Evolutionary conservation across 1,140 invertebrate species (phyloP).

Genomic region (Choristoneura fumiferana): DNA sequence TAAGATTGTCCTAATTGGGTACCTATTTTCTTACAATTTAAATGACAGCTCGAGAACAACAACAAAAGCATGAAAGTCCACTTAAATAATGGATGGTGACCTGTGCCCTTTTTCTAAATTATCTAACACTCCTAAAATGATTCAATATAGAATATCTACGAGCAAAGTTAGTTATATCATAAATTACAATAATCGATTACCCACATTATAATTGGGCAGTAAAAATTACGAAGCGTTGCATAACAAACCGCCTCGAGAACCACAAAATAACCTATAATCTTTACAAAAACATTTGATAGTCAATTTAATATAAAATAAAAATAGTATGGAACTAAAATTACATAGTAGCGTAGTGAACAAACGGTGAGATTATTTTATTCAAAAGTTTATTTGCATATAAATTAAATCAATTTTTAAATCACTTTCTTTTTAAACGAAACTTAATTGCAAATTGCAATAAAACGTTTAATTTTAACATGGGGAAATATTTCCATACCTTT

Average conservation of each 20-base stretch:
- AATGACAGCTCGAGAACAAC: too few relatives aligned
- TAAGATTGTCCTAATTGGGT: too few relatives aligned
- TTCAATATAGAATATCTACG: not conserved
- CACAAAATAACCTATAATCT: conserved; percentile 8
- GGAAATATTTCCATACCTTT: too few relatives aligned
- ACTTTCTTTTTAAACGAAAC: too few relatives aligned
- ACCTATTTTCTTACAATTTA: too few relatives aligned
- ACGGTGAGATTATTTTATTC: not conserved
- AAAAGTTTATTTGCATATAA: too few relatives aligned
- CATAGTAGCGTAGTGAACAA: not conserved
- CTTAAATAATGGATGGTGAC: too few relatives aligned
- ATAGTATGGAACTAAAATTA: conserved; percentile 9
- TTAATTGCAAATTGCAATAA: too few relatives aligned
- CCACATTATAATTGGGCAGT: conserved; percentile 13
- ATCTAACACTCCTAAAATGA: conserved; percentile 13
- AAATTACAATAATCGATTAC: conserved; percentile 17
- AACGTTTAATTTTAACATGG: too few relatives aligned
- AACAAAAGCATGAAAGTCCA: too few relatives aligned
- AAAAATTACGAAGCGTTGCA: conserved; percentile 3
- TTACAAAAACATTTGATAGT: conserved; percentile 4
- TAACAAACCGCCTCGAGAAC: conserved; percentile 10
- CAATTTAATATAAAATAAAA: not conserved
- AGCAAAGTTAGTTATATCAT: conserved; percentile 15
- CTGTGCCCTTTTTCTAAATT: conserved; percentile 6
- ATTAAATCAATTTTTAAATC: too few relatives aligned